phyloP scores from a whole-genome alignment of 1,140 invertebrate genomes.

The Polypedilum vanderplanki region DNA sequence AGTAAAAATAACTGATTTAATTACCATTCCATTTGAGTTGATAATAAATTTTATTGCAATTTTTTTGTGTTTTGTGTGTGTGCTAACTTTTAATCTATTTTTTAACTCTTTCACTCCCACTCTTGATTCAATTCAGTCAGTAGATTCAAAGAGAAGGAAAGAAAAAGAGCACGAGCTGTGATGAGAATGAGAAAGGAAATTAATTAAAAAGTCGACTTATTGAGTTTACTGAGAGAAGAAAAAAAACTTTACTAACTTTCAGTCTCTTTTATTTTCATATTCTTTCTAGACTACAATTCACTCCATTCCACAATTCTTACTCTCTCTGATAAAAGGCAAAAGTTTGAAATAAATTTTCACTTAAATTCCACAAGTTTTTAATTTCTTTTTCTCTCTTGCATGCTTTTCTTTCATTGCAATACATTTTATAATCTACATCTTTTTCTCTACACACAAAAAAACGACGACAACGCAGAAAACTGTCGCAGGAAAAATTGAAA shows the following conservation, averaged over 20 bases:
- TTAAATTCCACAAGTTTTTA: slow-evolving; percentile 23
- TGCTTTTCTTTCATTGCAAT: neutral
- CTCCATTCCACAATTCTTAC: no score
- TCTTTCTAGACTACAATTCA: neutral
- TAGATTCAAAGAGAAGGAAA: neutral
- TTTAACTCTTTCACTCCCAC: neutral
- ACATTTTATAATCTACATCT: neutral
- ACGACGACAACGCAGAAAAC: neutral
- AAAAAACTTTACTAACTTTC: neutral
- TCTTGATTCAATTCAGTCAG: no score
- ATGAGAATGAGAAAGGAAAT: neutral
- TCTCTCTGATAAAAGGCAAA: neutral
- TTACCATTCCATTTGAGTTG: slow-evolving; percentile 1
- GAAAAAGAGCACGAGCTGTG: neutral
- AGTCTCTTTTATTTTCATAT: neutral
- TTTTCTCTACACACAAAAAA: neutral
- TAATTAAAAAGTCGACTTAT: slow-evolving; percentile 5
- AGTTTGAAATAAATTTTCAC: slow-evolving; percentile 25
- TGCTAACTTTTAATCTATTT: slow-evolving; percentile 6
- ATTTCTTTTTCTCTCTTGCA: slow-evolving; percentile 23
- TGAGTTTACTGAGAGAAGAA: neutral
- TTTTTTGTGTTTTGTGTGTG: slow-evolving; percentile 8
- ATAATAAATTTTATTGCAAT: slow-evolving; percentile 26
- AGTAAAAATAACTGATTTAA: neutral
- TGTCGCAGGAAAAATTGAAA: neutral